These are phyloP conservation scores for Parnassius smintheus DNA, from an alignment of 2,888 invertebrate genomes.

Conservation along the genomic window DNA sequence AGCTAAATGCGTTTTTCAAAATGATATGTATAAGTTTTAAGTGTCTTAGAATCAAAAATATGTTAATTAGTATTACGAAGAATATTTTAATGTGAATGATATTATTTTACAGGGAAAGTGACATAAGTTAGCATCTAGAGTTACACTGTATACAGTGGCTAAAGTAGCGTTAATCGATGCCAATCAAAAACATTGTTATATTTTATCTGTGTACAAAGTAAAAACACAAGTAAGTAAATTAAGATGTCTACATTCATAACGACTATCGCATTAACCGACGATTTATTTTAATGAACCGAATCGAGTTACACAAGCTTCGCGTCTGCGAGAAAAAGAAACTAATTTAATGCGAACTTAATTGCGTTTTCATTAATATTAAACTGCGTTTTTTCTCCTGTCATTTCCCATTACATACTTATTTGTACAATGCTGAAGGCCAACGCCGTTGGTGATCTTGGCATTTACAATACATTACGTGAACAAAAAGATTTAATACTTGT, in stretches of 20 bases:
- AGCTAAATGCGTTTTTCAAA: too few species aligned
- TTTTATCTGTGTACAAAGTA: constrained; percentile 36
- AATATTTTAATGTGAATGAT: too few species aligned
- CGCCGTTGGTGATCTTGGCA: constrained; percentile 17
- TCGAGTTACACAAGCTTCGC: constrained; percentile 37
- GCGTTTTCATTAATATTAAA: constrained; percentile 52
- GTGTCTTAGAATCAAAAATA: too few species aligned
- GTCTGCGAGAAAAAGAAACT: constrained; percentile 45
- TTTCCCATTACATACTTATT: constrained; percentile 29
- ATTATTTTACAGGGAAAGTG: too few species aligned
- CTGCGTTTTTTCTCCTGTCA: constrained; percentile 32
- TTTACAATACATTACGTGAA: constrained; percentile 18
- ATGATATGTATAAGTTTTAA: too few species aligned
- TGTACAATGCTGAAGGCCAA: constrained; percentile 19
- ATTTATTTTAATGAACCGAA: constrained; percentile 52
- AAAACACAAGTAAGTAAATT: constrained; percentile 46
- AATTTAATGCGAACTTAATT: constrained; percentile 50
- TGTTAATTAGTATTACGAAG: too few species aligned
- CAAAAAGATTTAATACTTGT: constrained; percentile 16
- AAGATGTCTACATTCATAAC: constrained; percentile 45
- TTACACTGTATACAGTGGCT: too few species aligned
- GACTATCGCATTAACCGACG: constrained; percentile 47
- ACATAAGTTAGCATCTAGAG: too few species aligned
- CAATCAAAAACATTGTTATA: background rate
- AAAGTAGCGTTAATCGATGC: background rate